phyloP scores from a whole-genome alignment of 2,888 invertebrate genomes.

The Nudaria mundana region DNA sequence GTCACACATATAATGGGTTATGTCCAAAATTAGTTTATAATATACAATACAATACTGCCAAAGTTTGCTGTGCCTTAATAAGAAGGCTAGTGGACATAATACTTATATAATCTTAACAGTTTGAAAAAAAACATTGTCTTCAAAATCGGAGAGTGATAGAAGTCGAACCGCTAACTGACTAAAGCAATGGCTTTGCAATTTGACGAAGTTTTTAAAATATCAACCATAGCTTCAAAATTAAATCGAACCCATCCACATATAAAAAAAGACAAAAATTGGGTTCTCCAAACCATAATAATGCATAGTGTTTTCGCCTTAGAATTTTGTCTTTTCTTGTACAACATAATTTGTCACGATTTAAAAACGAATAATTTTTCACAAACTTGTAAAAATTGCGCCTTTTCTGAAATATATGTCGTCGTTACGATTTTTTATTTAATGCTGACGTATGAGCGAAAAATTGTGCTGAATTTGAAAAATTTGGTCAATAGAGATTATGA shows the following conservation, averaged over 20 bases:
- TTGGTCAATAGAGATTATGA: constrained; percentile 41
- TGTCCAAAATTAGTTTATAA: no score
- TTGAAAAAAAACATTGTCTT: no score
- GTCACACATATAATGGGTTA: no score
- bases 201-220: constrained; percentile 22
- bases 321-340: constrained; percentile 16
- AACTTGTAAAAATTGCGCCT: constrained; percentile 23
- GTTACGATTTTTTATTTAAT: constrained; percentile 18
- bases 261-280: constrained; percentile 27
- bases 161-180: no score
- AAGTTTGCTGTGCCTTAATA: no score
- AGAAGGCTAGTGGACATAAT: no score
- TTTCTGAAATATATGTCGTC: constrained; percentile 13
- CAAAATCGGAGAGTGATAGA: no score
- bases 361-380: constrained; percentile 20
- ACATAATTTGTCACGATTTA: constrained; percentile 21
- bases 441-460: constrained; percentile 29
- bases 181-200: constrained; percentile 34
- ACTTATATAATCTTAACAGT: no score
- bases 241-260: constrained; percentile 24
- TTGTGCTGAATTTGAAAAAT: constrained; percentile 30
- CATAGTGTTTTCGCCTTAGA: constrained; percentile 10
- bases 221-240: constrained; percentile 16
- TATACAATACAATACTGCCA: no score
- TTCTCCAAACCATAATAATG: constrained; percentile 5